A percentile compares a stretch with the other conserved stretches of the same genome.
Conservation (phyloP, 2,113 vertebrate genomes). For the Misgurnus mizolepis region DNA sequence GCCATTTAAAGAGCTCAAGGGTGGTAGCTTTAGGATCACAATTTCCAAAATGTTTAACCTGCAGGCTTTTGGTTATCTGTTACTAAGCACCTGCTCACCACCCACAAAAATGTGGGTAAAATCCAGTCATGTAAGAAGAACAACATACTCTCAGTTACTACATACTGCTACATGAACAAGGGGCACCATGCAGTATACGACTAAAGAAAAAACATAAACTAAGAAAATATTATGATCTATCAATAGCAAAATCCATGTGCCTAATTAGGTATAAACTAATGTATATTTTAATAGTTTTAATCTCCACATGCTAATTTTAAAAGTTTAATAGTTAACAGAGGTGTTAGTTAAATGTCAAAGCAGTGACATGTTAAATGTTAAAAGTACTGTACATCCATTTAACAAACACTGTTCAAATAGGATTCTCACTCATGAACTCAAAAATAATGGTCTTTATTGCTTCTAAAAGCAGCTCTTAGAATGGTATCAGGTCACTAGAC, state of each 20-base stretch:
- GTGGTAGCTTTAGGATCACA: no score
- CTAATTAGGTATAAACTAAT: background rate
- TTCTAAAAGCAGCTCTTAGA: conserved; percentile 1
- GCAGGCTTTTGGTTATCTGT: no score
- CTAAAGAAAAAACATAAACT: background rate
- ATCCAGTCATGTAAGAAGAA: no score
- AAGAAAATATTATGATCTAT: background rate
- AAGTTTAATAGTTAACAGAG: no score
- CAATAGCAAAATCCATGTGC: background rate
- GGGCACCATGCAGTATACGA: no score
- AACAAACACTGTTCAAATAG: conserved; percentile 21
- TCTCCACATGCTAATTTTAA: no score
- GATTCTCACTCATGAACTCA: background rate
- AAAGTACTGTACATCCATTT: background rate
- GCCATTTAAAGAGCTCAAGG: background rate
- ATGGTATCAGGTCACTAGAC: background rate
- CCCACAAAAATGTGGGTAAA: no score
- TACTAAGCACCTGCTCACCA: no score
- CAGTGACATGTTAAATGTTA: background rate
- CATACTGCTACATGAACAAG: no score
- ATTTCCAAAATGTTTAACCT: background rate
- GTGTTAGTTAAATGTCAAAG: background rate
- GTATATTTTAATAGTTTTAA: no score
- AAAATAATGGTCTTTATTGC: background rate
- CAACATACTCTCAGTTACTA: no score